phyloP scores from a whole-genome alignment of 2,888 invertebrate genomes.

The Acleris cristana region DNA sequence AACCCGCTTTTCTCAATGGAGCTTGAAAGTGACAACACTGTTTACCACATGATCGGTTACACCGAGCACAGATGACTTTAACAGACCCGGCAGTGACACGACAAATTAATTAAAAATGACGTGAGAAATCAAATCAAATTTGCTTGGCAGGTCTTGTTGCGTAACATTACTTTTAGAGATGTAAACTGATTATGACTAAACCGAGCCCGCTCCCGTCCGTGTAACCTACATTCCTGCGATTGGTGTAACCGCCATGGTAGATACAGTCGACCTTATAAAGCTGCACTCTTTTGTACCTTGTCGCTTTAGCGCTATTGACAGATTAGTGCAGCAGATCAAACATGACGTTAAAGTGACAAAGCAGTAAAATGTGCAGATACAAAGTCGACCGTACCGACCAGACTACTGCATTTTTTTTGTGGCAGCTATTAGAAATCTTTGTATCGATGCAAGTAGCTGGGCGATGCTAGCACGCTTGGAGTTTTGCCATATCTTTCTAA shows the following conservation, averaged over 20 bases:
- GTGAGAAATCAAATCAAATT: constrained; percentile 33
- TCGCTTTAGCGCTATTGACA: no score
- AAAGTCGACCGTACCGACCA: not conserved
- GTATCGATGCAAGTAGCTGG: constrained; percentile 12
- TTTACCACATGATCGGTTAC: not conserved
- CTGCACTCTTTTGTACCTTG: no score
- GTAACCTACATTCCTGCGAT: constrained; percentile 29
- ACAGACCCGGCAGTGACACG: constrained; percentile 3
- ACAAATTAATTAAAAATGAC: constrained; percentile 6
- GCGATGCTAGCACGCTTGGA: constrained; percentile 10
- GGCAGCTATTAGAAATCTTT: constrained; percentile 35
- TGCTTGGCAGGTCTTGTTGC: constrained; percentile 16
- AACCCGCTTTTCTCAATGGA: no score
- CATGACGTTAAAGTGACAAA: no score
- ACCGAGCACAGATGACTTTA: constrained; percentile 5
- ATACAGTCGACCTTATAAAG: no score
- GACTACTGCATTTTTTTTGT: constrained; percentile 24
- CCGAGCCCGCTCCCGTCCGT: constrained; percentile 8
- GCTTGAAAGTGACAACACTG: not conserved
- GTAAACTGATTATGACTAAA: constrained; percentile 24
- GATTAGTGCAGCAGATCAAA: no score
- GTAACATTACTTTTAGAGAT: constrained; percentile 27
- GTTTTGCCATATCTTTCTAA: constrained; percentile 12
- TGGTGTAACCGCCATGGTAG: constrained; percentile 25
- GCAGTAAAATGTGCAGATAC: no score